phyloP scores from a whole-genome alignment of 64 coral and sea anemone species.

The Stichodactyla helianthus region DNA sequence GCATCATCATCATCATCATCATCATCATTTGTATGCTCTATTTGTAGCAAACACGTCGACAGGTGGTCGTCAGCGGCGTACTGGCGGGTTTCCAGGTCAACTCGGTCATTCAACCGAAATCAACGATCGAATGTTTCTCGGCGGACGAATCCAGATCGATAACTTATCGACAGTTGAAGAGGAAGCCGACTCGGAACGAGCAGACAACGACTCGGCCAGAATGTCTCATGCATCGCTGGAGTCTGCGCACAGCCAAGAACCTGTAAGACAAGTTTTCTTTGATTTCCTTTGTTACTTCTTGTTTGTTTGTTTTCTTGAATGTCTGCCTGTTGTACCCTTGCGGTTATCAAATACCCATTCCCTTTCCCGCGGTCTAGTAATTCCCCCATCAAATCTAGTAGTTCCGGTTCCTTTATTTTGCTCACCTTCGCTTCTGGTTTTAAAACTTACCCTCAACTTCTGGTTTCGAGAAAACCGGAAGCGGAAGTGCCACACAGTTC shows the following conservation, averaged over 20 bases:
- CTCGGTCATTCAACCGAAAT: conserved; percentile 49
- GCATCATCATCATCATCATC: neutral
- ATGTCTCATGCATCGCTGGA: conserved; percentile 56
- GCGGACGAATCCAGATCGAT: conserved; percentile 77
- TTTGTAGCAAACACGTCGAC: conserved; percentile 25
- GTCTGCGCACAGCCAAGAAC: conserved; percentile 48
- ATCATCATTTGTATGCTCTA: neutral
- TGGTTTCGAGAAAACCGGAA: neutral
- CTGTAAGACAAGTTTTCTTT: neutral
- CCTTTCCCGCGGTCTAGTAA: neutral
- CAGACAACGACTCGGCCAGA: conserved; percentile 41
- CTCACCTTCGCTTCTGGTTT: neutral
- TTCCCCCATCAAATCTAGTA: too few relatives aligned
- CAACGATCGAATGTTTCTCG: conserved; percentile 80
- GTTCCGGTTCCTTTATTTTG: neutral
- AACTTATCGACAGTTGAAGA: conserved; percentile 75
- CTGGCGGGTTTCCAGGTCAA: conserved; percentile 64
- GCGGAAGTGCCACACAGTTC: neutral
- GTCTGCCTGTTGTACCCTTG: neutral
- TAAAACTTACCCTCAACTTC: neutral
- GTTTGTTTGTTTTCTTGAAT: too few relatives aligned
- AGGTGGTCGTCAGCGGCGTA: conserved; percentile 53
- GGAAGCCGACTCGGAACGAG: conserved; percentile 48
- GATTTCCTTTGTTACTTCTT: neutral
- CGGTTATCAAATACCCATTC: neutral